phyloP scores from a whole-genome alignment of 2,113 vertebrate species.

The Puntigrus tetrazona region DNA sequence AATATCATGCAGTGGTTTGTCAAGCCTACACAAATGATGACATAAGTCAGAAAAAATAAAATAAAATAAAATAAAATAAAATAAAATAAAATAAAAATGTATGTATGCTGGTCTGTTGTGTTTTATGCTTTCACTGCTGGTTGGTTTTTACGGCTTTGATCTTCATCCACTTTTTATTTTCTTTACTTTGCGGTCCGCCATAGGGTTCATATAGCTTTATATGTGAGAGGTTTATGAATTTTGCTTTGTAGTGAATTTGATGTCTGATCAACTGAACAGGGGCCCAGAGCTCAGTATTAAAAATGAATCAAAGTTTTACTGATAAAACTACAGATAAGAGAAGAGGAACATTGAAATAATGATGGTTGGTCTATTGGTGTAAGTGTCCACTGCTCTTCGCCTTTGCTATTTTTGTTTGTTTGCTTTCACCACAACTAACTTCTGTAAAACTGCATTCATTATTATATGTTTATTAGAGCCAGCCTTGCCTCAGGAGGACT shows the following conservation, averaged over 20 bases:
- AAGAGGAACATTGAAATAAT: neutral
- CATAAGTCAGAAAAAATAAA: too few species aligned
- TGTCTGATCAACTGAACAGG: neutral
- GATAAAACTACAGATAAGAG: constrained; percentile 15
- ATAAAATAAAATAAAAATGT: too few species aligned
- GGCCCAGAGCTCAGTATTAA: neutral
- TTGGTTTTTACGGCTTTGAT: neutral
- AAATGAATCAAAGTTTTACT: neutral
- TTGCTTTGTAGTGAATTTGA: neutral
- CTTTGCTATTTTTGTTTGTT: neutral
- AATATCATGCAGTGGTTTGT: too few species aligned
- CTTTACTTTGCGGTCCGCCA: neutral
- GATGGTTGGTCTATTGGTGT: neutral
- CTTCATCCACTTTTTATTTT: neutral
- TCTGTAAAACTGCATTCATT: neutral
- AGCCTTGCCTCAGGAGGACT: neutral
- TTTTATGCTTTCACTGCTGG: neutral
- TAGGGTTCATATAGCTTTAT: neutral
- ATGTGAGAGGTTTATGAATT: neutral
- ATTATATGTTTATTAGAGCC: neutral
- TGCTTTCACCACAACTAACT: neutral
- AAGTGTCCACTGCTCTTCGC: neutral
- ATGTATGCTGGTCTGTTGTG: neutral
- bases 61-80: too few species aligned
- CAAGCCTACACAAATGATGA: too few species aligned